These are phyloP conservation scores for Phymanthus crucifer DNA, from an alignment of 92 coral and sea anemone genomes.

Conservation along the genomic window DNA sequence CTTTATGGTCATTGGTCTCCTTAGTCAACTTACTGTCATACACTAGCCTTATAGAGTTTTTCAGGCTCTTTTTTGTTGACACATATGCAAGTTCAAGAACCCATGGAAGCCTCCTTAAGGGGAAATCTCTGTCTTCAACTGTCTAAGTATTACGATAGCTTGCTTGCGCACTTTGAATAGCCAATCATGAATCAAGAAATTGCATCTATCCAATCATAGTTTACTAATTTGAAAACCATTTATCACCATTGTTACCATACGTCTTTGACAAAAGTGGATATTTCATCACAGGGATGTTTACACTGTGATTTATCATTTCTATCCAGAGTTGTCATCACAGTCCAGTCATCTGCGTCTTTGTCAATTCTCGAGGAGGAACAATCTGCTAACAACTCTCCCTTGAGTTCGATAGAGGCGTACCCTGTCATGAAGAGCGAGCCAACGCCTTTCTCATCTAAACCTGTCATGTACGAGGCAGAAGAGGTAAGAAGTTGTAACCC, in stretches of 20 bases:
- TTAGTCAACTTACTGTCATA: too few relatives aligned
- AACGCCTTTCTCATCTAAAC: slow-evolving; percentile 96
- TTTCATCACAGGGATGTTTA: neutral
- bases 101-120: too few relatives aligned
- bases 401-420: slow-evolving; percentile 90
- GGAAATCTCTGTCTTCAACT: too few relatives aligned
- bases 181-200: neutral
- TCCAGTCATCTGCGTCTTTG: slow-evolving; percentile 80
- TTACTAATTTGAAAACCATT: neutral
- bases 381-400: slow-evolving; percentile 89
- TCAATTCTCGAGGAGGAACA: slow-evolving; percentile 83
- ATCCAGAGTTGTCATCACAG: slow-evolving; percentile 74
- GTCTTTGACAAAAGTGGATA: neutral
- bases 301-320: neutral
- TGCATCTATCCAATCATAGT: neutral
- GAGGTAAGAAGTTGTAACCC: slow-evolving; percentile 54
- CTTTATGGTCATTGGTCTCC: too few relatives aligned
- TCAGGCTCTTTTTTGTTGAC: too few relatives aligned
- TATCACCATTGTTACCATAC: neutral
- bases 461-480: slow-evolving; percentile 97
- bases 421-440: slow-evolving; percentile 93
- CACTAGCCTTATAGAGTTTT: too few relatives aligned
- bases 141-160: too few relatives aligned
- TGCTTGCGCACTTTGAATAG: too few relatives aligned
- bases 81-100: too few relatives aligned